Evolutionary conservation across 1,140 invertebrate species (phyloP).

Genomic region (Leptonema lineaticorne): DNA sequence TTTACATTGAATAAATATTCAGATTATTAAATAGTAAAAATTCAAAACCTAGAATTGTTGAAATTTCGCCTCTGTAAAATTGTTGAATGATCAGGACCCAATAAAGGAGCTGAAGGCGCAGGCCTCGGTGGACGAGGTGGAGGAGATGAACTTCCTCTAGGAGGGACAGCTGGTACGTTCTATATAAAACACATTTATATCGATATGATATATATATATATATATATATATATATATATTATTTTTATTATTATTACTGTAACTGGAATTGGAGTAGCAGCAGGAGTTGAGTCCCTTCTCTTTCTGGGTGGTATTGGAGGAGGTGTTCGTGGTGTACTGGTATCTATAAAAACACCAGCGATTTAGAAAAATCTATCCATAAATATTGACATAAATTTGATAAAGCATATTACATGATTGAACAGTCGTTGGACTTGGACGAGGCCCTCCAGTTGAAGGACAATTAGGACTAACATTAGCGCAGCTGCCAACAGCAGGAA

Average conservation of each 20-base stretch:
- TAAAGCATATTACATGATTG: conserved; percentile 11
- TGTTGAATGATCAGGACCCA: conserved; percentile 49
- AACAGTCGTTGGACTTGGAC: conserved; percentile 21
- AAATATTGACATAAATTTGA: no score
- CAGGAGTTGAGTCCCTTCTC: conserved; percentile 48
- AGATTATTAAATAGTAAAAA: background rate
- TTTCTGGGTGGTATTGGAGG: conserved; percentile 51
- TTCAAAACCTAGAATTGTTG: conserved; percentile 6
- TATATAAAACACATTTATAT: background rate
- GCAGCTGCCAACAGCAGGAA: conserved; percentile 27
- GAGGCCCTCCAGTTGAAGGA: conserved; percentile 13
- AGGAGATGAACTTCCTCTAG: conserved; percentile 31
- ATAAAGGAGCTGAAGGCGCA: conserved; percentile 46
- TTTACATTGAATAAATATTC: background rate
- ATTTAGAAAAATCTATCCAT: no score
- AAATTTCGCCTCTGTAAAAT: conserved; percentile 49
- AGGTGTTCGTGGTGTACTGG: conserved; percentile 42
- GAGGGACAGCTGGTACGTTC: conserved; percentile 34
- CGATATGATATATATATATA: background rate
- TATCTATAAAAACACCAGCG: conserved; percentile 31
- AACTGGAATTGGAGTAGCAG: conserved; percentile 46
- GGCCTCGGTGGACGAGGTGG: conserved; percentile 46
- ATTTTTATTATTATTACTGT: background rate
- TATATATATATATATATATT: background rate
- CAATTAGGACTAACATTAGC: conserved; percentile 33